Evolutionary conservation across 64 coral and sea anemone genomes (phyloP), one percentile per base, ranked within the genome.

Genomic region (Actinia equina): DNA sequence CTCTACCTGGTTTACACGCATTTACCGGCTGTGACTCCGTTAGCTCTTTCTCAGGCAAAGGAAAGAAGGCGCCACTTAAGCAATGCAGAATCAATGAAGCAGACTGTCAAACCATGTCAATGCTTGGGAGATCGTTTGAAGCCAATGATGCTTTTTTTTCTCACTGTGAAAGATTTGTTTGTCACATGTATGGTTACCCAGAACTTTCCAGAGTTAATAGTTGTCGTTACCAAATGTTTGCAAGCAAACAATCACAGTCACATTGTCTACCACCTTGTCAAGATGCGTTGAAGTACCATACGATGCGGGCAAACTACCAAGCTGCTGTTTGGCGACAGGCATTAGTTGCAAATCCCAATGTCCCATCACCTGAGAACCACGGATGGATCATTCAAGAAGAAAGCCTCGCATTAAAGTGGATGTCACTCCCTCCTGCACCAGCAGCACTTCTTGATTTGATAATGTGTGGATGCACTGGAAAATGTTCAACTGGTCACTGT

Each of bases 21-120:
- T 89, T 89, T 10, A 83, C 87, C 12, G 87, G 87, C 20, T 89
- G 87, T 43, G 78, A 83, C 53, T 82, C 74, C 30, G 71, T 91
- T n/a, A 91, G 89, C 20, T 83, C 89, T 46, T 91, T 91, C 43
- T 70, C 44, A 57, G 89, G 89, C 57, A 93, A 86, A 80, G 86
- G 86, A 2, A 93, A 93, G 55, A 53, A 84, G 30, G 18, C 77
- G 10, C 86, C 91, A 23, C 58, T 93, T 17, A 93, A 89, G 82
- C 82, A 85, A 7, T 56, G 83, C 55, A 51, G 43, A 61, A 81
- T 62, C 4, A 89, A 93, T 54, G 83, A 67, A 55, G 59, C 83
- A 80, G 70, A 63, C 82, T 64, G 45, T 17, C 61, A 89, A 80
- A 70, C 91, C 43, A 88, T 93, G 71, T 53, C 59, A n/a, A 62